Evolutionary conservation across 1,140 invertebrate species (phyloP).

Genomic region (Sarcophaga peregrina): DNA sequence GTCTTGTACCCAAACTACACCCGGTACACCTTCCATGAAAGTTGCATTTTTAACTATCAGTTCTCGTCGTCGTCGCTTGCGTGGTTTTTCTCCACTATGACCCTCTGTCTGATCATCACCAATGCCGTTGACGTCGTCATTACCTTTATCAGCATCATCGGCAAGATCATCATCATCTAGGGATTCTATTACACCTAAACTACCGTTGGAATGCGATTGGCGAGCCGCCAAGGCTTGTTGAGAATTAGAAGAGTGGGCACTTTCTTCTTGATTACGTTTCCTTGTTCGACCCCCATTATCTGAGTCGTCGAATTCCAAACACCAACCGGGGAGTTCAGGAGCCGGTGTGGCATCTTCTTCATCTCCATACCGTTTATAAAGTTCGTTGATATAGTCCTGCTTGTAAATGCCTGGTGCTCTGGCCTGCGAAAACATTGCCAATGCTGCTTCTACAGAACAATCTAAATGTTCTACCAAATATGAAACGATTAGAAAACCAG

Average conservation of each 20-base stretch:
- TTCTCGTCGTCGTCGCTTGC: conserved; percentile 66
- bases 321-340: conserved; percentile 86
- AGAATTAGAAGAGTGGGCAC: conserved; percentile 11
- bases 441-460: conserved; percentile 82
- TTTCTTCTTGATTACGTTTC: conserved; percentile 44
- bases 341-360: conserved; percentile 77
- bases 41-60: conserved; percentile 70
- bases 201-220: conserved; percentile 32
- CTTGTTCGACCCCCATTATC: background rate
- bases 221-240: conserved; percentile 27
- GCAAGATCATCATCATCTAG: conserved; percentile 41
- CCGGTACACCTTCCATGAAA: conserved; percentile 86
- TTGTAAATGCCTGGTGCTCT: conserved; percentile 85
- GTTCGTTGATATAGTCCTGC: conserved; percentile 78
- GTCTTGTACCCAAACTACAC: conserved; percentile 70
- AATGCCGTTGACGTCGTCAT: conserved; percentile 41
- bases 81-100: conserved; percentile 45
- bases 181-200: conserved; percentile 36
- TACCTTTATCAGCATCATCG: conserved; percentile 41
- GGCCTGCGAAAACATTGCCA: conserved; percentile 79
- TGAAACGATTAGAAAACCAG: conserved; percentile 92
- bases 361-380: conserved; percentile 83
- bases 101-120: conserved; percentile 42
- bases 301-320: conserved; percentile 66
- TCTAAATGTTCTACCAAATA: conserved; percentile 87